Percentiles rank a stretch among this genome's conserved stretches.
phyloP scores from a whole-genome alignment of 2,797 vertebrate species.

The Pyrocephalus nanus region DNA sequence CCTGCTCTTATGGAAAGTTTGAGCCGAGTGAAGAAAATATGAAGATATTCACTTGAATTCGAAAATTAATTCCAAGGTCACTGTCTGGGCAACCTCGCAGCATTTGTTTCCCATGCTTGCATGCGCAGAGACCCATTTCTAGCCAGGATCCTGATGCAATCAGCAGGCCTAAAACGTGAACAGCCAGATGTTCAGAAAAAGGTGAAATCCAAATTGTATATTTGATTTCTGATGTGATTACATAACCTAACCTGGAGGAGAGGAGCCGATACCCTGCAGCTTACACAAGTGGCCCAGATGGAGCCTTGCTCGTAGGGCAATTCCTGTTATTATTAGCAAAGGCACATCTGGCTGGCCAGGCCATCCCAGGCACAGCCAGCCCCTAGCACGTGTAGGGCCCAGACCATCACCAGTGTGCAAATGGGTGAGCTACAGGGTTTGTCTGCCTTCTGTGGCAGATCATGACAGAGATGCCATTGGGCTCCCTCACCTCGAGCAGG shows the following conservation, averaged over 20 bases:
- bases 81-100: not conserved
- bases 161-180: not conserved
- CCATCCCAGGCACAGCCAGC: not conserved
- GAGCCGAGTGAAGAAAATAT: not conserved
- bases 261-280: not conserved
- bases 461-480: no score
- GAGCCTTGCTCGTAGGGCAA: not conserved
- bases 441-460: not conserved
- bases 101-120: not conserved
- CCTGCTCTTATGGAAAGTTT: not conserved
- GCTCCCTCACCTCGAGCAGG: not conserved
- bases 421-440: not conserved
- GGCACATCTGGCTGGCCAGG: constrained; percentile 39
- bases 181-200: constrained; percentile 52
- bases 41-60: not conserved
- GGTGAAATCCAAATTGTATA: not conserved
- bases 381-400: not conserved
- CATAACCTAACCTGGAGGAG: constrained; percentile 44
- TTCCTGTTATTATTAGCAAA: constrained; percentile 43
- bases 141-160: not conserved
- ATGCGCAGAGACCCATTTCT: not conserved
- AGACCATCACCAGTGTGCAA: not conserved
- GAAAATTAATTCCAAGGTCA: constrained; percentile 29
- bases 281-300: constrained; percentile 11
- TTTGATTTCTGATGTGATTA: not conserved